A percentile compares a stretch with the other conserved stretches of the same genome.
Conservation (phyloP, 1,140 invertebrate species). For the Ostrea denselamellosa region DNA sequence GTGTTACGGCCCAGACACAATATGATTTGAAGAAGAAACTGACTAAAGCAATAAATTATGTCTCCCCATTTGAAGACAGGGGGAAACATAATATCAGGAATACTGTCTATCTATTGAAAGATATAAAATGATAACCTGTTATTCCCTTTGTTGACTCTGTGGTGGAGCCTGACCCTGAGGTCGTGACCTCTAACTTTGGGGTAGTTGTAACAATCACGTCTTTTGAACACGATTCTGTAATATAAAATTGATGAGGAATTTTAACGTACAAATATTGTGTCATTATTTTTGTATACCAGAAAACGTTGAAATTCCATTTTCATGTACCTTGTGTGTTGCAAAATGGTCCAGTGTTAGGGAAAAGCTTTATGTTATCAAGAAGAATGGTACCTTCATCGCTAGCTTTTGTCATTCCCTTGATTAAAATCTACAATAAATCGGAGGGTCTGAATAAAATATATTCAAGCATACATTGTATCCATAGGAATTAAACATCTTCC, state of each 20-base stretch:
- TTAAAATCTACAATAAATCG: not conserved
- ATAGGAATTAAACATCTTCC: too few relatives aligned
- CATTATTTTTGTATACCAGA: not conserved
- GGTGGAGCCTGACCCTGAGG: not conserved
- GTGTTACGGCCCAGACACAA: too few relatives aligned
- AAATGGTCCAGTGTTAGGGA: not conserved
- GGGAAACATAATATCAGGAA: too few relatives aligned
- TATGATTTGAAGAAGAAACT: too few relatives aligned
- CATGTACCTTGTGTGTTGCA: not conserved
- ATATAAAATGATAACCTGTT: not conserved
- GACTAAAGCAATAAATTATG: too few relatives aligned
- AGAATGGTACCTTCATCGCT: not conserved
- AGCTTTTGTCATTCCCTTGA: not conserved
- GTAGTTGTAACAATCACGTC: not conserved
- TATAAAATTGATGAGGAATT: not conserved
- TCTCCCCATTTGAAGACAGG: too few relatives aligned
- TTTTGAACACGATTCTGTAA: not conserved
- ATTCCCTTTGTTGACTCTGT: not conserved
- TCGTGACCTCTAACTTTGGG: not conserved
- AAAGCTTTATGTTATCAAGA: conserved; percentile 15
- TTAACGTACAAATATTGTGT: not conserved
- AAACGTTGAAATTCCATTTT: not conserved
- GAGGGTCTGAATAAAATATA: too few relatives aligned
- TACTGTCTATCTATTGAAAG: too few relatives aligned
- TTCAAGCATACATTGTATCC: too few relatives aligned